Evolutionary conservation across 2,888 invertebrate genomes (phyloP).

Genomic region (Cheilosia pagana): DNA sequence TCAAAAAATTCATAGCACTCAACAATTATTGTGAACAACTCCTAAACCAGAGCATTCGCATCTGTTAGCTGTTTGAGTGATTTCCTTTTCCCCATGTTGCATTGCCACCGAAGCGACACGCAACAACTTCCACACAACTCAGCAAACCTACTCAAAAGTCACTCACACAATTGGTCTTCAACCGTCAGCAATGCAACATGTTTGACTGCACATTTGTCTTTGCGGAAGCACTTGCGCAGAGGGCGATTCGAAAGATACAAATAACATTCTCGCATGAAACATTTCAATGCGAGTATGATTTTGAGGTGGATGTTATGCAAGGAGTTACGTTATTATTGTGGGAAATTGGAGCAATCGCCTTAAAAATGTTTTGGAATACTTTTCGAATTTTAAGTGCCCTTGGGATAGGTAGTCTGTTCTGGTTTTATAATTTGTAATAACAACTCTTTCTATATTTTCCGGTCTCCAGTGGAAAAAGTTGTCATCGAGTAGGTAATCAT

Average conservation of each 20-base stretch:
- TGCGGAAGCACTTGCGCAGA: slow-evolving; percentile 7
- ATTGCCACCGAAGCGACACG: slow-evolving; percentile 1
- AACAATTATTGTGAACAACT: slow-evolving; percentile 20
- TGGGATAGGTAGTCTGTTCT: too few species aligned
- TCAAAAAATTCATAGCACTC: neutral
- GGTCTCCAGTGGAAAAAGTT: too few species aligned
- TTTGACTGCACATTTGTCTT: neutral
- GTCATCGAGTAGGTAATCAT: too few species aligned
- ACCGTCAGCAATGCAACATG: slow-evolving; percentile 15
- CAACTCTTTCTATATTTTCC: too few species aligned
- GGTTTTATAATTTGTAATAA: too few species aligned
- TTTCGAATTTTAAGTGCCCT: neutral
- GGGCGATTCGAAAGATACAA: slow-evolving; percentile 13
- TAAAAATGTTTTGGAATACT: neutral
- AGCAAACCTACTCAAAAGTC: neutral
- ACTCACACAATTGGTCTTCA: slow-evolving; percentile 21
- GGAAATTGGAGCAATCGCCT: neutral
- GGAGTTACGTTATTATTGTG: slow-evolving; percentile 1
- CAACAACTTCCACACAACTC: slow-evolving; percentile 24
- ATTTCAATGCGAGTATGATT: neutral
- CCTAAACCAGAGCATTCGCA: slow-evolving; percentile 14
- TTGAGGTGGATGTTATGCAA: slow-evolving; percentile 2
- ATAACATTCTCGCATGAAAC: slow-evolving; percentile 3
- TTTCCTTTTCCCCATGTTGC: slow-evolving; percentile 40
- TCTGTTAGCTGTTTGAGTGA: slow-evolving; percentile 21